These are phyloP conservation scores for Syngnathus floridae DNA, from an alignment of 2,113 vertebrate species.

Conservation along the genomic window DNA sequence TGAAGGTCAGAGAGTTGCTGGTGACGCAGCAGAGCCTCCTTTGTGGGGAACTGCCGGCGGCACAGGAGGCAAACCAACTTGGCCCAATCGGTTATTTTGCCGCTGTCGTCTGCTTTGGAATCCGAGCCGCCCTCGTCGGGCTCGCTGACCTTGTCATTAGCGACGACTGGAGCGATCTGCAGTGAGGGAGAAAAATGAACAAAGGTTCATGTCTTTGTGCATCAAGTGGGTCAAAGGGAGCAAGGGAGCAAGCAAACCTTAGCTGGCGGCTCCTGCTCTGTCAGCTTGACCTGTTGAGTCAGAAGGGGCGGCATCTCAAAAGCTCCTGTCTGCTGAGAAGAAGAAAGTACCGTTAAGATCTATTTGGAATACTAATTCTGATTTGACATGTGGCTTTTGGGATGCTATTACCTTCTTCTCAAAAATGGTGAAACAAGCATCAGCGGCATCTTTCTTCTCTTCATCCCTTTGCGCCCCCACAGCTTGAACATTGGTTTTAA, in stretches of 20 bases:
- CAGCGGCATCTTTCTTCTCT: constrained; percentile 85
- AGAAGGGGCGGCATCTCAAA: constrained; percentile 75
- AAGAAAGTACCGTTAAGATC: constrained; percentile 1
- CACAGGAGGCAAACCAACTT: constrained; percentile 88
- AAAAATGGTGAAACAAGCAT: constrained; percentile 89
- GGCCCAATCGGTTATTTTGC: constrained; percentile 86
- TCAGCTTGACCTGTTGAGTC: constrained; percentile 70
- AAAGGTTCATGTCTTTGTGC: neutral
- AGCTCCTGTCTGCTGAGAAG: constrained; percentile 64
- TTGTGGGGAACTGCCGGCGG: constrained; percentile 86
- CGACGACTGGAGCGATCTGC: constrained; percentile 77
- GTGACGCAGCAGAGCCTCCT: constrained; percentile 83
- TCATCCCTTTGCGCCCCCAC: constrained; percentile 69
- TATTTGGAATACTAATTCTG: neutral
- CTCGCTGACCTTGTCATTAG: constrained; percentile 83
- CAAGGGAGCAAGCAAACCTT: constrained; percentile 31
- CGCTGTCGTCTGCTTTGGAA: constrained; percentile 74
- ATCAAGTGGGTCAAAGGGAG: neutral
- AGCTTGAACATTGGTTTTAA: constrained; percentile 83
- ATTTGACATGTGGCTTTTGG: neutral
- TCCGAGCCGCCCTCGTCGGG: constrained; percentile 75
- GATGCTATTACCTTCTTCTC: constrained; percentile 82
- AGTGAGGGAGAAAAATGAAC: neutral
- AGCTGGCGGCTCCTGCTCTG: constrained; percentile 71
- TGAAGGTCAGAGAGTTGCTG: constrained; percentile 93